phyloP scores from a whole-genome alignment of 1,140 invertebrate species.

The Ridgeia piscesae region DNA sequence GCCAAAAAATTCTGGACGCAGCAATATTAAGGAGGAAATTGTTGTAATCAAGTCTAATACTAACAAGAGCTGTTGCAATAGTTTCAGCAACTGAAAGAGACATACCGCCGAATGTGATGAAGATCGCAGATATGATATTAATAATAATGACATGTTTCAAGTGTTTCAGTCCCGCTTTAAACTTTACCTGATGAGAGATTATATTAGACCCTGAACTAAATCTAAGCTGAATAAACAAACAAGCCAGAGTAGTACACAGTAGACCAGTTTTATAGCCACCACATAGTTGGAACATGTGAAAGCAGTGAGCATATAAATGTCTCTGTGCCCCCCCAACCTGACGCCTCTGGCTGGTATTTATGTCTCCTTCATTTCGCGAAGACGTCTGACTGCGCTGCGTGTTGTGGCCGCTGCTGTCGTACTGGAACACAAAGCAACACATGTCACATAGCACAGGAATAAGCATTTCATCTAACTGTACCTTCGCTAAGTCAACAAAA shows the following conservation, averaged over 20 bases:
- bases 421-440: slow-evolving; percentile 60
- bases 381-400: slow-evolving; percentile 89
- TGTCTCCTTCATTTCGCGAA: slow-evolving; percentile 93
- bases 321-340: not conserved
- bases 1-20: too few relatives aligned
- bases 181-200: too few relatives aligned
- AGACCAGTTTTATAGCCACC: not conserved
- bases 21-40: too few relatives aligned
- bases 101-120: too few relatives aligned
- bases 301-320: not conserved
- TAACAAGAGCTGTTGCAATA: too few relatives aligned
- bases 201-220: too few relatives aligned
- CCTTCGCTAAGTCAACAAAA: too few relatives aligned
- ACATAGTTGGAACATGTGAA: not conserved
- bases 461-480: not conserved
- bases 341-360: slow-evolving; percentile 55
- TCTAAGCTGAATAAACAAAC: not conserved
- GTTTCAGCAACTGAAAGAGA: too few relatives aligned
- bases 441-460: slow-evolving; percentile 18
- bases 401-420: slow-evolving; percentile 95
- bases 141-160: too few relatives aligned
- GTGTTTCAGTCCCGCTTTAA: too few relatives aligned
- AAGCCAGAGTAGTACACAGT: not conserved
- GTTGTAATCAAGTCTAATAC: too few relatives aligned
- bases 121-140: too few relatives aligned